A percentile compares a stretch with the other conserved stretches of the same genome.
phyloP scores from a whole-genome alignment of 1,140 invertebrate species.

The Heliconius hermathena region DNA sequence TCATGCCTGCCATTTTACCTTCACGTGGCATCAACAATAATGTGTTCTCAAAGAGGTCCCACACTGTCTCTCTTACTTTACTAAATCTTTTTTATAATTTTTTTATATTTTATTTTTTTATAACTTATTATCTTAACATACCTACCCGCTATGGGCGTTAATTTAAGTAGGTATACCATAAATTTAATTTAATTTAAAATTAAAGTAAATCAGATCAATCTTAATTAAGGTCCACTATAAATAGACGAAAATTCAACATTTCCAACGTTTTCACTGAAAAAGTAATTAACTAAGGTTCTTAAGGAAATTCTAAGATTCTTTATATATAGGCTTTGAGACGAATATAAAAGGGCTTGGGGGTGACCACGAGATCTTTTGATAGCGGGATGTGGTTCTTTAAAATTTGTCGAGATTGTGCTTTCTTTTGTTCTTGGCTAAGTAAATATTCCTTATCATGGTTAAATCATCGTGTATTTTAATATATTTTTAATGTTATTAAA shows the following conservation, averaged over 20 bases:
- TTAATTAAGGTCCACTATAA: constrained; percentile 9
- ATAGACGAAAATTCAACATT: constrained; percentile 7
- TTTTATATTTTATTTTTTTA: no score
- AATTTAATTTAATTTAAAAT: neutral
- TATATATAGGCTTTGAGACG: constrained; percentile 14
- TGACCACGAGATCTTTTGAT: constrained; percentile 14
- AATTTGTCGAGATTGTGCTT: constrained; percentile 8
- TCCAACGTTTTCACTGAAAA: constrained; percentile 14
- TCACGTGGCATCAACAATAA: no score
- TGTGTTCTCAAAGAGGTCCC: no score
- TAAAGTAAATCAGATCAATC: neutral
- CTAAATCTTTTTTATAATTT: no score
- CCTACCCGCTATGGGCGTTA: no score
- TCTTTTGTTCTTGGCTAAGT: neutral
- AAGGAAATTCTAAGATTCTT: constrained; percentile 22
- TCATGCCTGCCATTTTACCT: no score
- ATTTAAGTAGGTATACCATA: no score
- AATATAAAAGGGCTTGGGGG: constrained; percentile 9
- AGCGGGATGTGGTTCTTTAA: neutral
- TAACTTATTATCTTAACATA: no score
- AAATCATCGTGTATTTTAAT: neutral
- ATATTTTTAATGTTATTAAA: no score
- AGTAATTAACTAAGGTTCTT: constrained; percentile 19
- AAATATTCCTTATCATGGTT: neutral
- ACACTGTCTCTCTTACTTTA: no score